Base-by-base conservation (phyloP, 2,113 vertebrate species). In the Tursiops truncatus region DNA sequence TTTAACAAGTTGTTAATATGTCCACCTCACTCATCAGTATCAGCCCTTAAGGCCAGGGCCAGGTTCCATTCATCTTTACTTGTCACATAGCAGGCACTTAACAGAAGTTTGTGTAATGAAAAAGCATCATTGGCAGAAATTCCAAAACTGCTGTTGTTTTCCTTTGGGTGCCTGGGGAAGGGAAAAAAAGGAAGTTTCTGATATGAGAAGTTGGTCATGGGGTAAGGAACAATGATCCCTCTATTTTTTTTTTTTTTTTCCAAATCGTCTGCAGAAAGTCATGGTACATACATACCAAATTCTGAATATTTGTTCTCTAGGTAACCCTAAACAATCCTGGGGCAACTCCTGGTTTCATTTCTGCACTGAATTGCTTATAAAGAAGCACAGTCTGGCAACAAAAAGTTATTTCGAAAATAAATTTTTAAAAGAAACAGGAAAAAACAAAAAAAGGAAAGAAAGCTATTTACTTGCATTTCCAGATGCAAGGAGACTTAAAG, bases 121-220 rank as follows among this genome's bases (percentile, higher is more conserved):
- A 93, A 74, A 73, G 2, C 56, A 62, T 63, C 9, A 53, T 3
- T 73, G 56, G 76, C 25, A 95, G 47, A 95, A 91, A 96, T 95
- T 95, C 77, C 56, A 8, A 80, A 87, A 80, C 36, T 84, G 74
- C n/a, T 74, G 63, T 92, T 96, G n/a, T 93, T 21, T 92, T 87
- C 21, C 65, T 92, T 23, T 67, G 56, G 63, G 41, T 86, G 50
- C 82, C 44, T 44, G 17, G 10, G 12, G 9, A 70, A 80, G 76
- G 36, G 26, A 2, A 11, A n/a, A 38, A 41, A 85, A 91, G 58
- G 94, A 96, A 84, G 70, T 65, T 82, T 94, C 71, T 56, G 26
- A 93, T 71, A 41, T 60, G 71, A 96, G 93, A 97, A 94, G 86
- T 71, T 95, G 89, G 62, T 81, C 67, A 56, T 82, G 38, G 53